Base-by-base conservation (phyloP, 53 echinoderm and acorn worm genomes). In the Apostichopus leukothele region DNA sequence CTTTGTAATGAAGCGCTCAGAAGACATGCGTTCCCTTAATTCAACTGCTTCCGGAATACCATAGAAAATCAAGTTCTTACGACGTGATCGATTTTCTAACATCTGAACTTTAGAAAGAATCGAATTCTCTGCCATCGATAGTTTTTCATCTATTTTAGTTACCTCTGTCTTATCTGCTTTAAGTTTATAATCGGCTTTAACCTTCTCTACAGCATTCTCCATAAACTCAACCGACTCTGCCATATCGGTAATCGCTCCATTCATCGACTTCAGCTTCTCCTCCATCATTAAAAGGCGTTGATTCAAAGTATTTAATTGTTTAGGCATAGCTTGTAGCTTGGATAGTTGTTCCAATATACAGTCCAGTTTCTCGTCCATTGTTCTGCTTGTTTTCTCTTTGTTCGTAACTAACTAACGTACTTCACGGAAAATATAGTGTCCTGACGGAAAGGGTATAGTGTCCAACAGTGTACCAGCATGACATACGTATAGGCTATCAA, bases 221-320 rank as follows among this genome's bases (percentile, higher is more conserved):
- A 1, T 74, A 1, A 74, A 74, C 13, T 74, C 9, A 74, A 1
- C 74, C 23, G 74, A 74, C 13, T 74, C 74, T 19, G 74, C 74
- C 74, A 74, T 74, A 23, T 74, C 74, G 0, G 74, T 74, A 74
- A 74, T 74, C 74, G 74, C 74, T 8, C 74, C 74, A 9, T 74
- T 74, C 74, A 74, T 74, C 6, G 74, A 74, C 13, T 1, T 74
- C 7, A 74, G 13, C 13, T 74, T 74, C 74, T 74, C 74, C 74
- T 74, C 74, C 74, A 74, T 74, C 74, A 9, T 74, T 74, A 74
- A 74, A 74, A 74, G 7, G 74, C 74, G 74, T 23, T 74, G 9
- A 74, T 74, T 74, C 74, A 74, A 23, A 6, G 13, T 12, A 74
- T 74, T 74, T 6, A 74, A 12, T 74, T 74, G 13, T 12, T 6